Evolutionary conservation across 2,888 invertebrate species (phyloP).

Genomic region (Salpingus planirostris): DNA sequence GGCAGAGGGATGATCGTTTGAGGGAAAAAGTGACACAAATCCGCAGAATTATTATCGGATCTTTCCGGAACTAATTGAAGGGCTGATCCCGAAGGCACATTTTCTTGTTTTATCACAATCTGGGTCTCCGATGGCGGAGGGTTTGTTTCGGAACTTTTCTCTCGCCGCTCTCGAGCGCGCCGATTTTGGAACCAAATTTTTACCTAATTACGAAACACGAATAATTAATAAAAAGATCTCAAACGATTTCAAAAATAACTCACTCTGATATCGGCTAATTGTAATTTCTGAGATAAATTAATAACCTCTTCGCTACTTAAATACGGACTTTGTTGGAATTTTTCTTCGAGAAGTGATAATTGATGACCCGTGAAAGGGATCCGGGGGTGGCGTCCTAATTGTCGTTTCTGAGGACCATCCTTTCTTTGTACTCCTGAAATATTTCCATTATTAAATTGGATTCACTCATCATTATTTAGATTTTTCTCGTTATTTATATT

Average conservation of each 20-base stretch:
- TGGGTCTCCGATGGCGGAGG: not conserved
- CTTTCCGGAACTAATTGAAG: too few relatives aligned
- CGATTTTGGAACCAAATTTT: conserved; percentile 80
- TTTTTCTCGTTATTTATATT: too few relatives aligned
- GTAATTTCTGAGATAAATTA: conserved; percentile 52
- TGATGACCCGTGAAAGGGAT: conserved; percentile 67
- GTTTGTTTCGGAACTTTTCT: conserved; percentile 29
- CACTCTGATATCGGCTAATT: conserved; percentile 62
- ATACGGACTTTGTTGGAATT: conserved; percentile 58
- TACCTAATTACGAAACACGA: conserved; percentile 19
- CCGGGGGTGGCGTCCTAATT: conserved; percentile 56
- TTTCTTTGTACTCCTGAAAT: conserved; percentile 35
- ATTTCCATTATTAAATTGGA: too few relatives aligned
- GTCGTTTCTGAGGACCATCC: conserved; percentile 44
- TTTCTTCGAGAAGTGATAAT: conserved; percentile 58
- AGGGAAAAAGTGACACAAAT: too few relatives aligned
- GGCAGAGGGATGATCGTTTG: too few relatives aligned
- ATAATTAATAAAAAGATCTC: not conserved
- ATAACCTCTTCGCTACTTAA: conserved; percentile 60
- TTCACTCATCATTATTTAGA: too few relatives aligned
- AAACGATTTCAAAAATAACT: conserved; percentile 18
- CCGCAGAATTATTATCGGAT: too few relatives aligned
- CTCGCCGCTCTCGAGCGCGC: conserved; percentile 64
- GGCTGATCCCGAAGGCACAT: too few relatives aligned
- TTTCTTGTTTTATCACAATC: not conserved